Conservation (phyloP, 2,888 invertebrate species). For the Encarsia formosa region DNA sequence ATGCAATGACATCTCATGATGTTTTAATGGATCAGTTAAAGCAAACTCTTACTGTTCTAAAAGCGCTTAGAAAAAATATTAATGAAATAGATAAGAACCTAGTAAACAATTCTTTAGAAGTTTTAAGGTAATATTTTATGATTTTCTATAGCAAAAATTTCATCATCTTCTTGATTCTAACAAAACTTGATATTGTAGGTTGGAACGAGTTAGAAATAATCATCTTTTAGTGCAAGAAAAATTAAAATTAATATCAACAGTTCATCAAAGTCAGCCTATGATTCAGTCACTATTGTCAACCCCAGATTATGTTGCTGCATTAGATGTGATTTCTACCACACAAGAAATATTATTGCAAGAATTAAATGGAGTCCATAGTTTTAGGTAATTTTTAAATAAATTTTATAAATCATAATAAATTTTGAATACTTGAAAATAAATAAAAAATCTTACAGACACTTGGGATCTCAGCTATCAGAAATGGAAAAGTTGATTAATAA, state of each 20-base stretch:
- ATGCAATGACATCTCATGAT: conserved; percentile 97
- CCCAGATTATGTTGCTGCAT: conserved; percentile 94
- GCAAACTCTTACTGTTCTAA: conserved; percentile 73
- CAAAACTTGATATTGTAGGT: conserved; percentile 51
- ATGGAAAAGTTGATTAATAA: conserved; percentile 94
- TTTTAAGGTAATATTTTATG: conserved; percentile 55
- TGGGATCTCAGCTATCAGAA: conserved; percentile 92
- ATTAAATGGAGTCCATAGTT: conserved; percentile 87
- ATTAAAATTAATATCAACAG: conserved; percentile 87
- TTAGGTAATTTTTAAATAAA: conserved; percentile 56
- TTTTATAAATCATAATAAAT: conserved; percentile 8
- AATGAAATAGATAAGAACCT: conserved; percentile 72
- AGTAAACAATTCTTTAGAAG: conserved; percentile 74
- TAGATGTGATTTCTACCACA: conserved; percentile 94
- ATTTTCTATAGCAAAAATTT: conserved; percentile 1
- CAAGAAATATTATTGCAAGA: conserved; percentile 90
- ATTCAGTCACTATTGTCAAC: conserved; percentile 91
- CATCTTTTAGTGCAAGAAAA: conserved; percentile 66
- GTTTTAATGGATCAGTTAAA: conserved; percentile 93
- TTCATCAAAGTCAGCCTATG: conserved; percentile 96
- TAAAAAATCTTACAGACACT: conserved; percentile 64
- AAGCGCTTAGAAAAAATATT: conserved; percentile 70
- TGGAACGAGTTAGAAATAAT: conserved; percentile 65
- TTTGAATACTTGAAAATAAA: background rate
- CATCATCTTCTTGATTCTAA: too few species aligned